Evolutionary conservation across 2,888 invertebrate species (phyloP).

Genomic region (Chydorus sphaericus): DNA sequence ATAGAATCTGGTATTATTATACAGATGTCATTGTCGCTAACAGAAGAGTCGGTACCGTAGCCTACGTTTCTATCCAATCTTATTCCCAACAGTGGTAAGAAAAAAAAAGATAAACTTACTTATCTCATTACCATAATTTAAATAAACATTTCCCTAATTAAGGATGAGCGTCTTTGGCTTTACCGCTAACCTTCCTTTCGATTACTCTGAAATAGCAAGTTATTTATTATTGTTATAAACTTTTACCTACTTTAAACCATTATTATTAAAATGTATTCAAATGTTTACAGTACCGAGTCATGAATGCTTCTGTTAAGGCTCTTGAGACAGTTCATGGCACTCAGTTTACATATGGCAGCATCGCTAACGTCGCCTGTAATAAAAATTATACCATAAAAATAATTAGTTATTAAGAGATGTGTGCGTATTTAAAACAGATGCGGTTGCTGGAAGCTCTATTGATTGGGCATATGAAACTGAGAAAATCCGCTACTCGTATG

Average conservation of each 20-base stretch:
- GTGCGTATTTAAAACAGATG: neutral
- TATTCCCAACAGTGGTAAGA: slow-evolving; percentile 30
- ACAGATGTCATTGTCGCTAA: slow-evolving; percentile 9
- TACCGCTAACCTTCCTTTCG: slow-evolving; percentile 24
- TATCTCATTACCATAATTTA: no score
- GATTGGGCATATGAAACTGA: slow-evolving; percentile 8
- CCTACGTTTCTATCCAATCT: slow-evolving; percentile 31
- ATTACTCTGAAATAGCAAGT: slow-evolving; percentile 23
- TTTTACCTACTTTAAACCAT: neutral
- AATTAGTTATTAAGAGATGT: neutral
- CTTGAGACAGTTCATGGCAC: slow-evolving; percentile 14
- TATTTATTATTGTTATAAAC: neutral
- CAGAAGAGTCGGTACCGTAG: slow-evolving; percentile 19
- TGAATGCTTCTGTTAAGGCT: slow-evolving; percentile 15
- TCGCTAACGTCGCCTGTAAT: slow-evolving; percentile 12
- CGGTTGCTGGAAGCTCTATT: slow-evolving; percentile 2
- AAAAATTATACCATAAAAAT: neutral
- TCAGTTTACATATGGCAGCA: slow-evolving; percentile 7
- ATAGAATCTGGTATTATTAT: neutral
- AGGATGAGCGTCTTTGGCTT: slow-evolving; percentile 32
- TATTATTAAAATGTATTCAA: neutral
- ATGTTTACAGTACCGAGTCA: slow-evolving; percentile 15
- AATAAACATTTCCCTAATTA: no score
- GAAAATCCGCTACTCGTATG: slow-evolving; percentile 5
- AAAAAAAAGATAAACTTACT: no score